Base-by-base conservation (phyloP, 2,797 vertebrate species). In the Leontocebus nigricollis region DNA sequence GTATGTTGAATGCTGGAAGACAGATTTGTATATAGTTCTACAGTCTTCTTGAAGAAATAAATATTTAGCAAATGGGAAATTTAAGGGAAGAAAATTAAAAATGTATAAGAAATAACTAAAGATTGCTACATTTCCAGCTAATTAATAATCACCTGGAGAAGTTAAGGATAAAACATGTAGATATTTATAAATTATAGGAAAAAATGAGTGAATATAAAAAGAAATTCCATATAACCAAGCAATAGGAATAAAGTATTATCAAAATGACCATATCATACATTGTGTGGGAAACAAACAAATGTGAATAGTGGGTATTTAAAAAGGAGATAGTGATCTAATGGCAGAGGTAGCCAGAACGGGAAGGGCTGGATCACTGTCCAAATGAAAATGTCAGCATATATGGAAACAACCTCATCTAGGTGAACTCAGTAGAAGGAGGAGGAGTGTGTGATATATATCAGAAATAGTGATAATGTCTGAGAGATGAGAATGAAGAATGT, bases 371-470 rank as follows among this genome's bases (percentile, higher is more conserved):
- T 82, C 36, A 0, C 46, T 81, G 88, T 76, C 46, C 7, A 44
- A 72, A 93, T 44, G 30, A 13, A 88, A 90, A 82, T 72, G n/a
- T 96, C 90, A 95, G 81, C 98, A 94, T 97, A 88, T 77, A 73
- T 96, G 93, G 94, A 97, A 95, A 33, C n/a, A 67, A 55, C 75
- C 50, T 52, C 70, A 86, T 90, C 81, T 59, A 15, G 76, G 52
- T 80, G 73, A 83, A 96, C 61, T 64, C 55, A 57, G 26, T 3
- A 50, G 79, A 36, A 96, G 88, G 77, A 94, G 64, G 70, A 90
- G 90, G 2, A 79, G 19, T 8, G 36, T 0, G 1, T 46, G 57
- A 64, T 87, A 67, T 85, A 77, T 88, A 84, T 96, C 91, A 72
- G 89, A 52, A 81, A 93, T 44, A 94, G 27, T 48, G 80, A 94